phyloP scores from a whole-genome alignment of 2,888 invertebrate genomes.

The Melitaea athalia region DNA sequence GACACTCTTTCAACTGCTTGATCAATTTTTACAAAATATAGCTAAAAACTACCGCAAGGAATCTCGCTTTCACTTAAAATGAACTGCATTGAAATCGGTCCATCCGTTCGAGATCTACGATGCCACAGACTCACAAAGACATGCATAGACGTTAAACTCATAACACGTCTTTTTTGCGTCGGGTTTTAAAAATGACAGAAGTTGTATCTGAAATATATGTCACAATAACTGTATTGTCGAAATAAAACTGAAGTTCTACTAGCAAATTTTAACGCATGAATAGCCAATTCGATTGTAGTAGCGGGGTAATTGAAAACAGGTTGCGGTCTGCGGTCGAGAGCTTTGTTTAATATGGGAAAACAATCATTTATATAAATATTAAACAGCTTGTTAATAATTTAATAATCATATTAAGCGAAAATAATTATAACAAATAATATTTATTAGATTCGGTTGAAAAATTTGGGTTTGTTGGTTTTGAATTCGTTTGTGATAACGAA shows the following conservation, averaged over 20 bases:
- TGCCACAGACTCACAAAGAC: too few relatives aligned
- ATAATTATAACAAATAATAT: constrained; percentile 3
- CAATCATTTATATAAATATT: constrained; percentile 10
- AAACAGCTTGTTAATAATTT: constrained; percentile 9
- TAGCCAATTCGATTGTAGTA: constrained; percentile 19
- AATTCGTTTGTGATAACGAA: neutral
- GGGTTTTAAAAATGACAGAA: too few relatives aligned
- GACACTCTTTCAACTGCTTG: too few relatives aligned
- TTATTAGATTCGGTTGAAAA: neutral
- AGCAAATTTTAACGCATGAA: constrained; percentile 12
- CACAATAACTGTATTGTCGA: neutral
- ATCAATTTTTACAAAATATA: too few relatives aligned
- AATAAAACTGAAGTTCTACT: neutral
- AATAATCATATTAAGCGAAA: constrained; percentile 1
- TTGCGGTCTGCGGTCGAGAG: constrained; percentile 22
- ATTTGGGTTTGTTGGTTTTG: neutral
- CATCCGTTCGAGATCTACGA: too few relatives aligned
- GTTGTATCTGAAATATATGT: too few relatives aligned
- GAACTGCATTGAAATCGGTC: too few relatives aligned
- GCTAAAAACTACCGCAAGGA: too few relatives aligned
- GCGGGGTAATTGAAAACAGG: constrained; percentile 4
- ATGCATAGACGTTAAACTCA: too few relatives aligned
- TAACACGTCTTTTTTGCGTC: too few relatives aligned
- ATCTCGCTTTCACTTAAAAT: too few relatives aligned
- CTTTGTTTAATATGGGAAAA: constrained; percentile 18